Percentiles rank a stretch among this genome's conserved stretches.
These are phyloP conservation scores for Standfussiana lucernea DNA, from an alignment of 2,888 invertebrate species.

Conservation along the genomic window DNA sequence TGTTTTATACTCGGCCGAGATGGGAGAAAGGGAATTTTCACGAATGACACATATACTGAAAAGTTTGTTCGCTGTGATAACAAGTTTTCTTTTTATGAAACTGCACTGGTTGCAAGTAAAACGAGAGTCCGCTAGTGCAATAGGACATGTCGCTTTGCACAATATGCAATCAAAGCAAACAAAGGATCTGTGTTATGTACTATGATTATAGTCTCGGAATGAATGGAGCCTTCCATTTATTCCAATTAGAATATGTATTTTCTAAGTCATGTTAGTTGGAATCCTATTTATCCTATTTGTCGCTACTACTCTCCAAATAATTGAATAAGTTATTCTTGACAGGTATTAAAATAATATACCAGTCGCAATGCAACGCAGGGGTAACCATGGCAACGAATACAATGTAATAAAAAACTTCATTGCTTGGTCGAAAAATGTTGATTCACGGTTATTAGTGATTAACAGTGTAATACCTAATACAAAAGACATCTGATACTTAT, in stretches of 20 bases:
- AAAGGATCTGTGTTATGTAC: constrained; percentile 1
- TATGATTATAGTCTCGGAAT: not conserved
- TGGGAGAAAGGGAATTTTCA: constrained; percentile 73
- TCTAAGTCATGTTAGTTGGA: not conserved
- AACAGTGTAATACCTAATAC: not conserved
- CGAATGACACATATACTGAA: constrained; percentile 68
- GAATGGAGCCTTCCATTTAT: not conserved
- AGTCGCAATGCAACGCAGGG: not conserved
- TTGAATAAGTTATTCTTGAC: not conserved
- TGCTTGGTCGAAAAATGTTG: not conserved
- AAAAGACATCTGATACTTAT: not conserved
- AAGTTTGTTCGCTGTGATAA: constrained; percentile 62
- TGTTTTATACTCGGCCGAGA: constrained; percentile 81
- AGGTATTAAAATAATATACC: not conserved
- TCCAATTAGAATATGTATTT: not conserved
- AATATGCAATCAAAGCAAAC: too few relatives aligned
- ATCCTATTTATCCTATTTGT: not conserved
- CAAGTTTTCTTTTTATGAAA: constrained; percentile 47
- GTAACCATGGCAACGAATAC: not conserved
- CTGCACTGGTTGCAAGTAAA: constrained; percentile 30
- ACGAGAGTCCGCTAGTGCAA: constrained; percentile 17
- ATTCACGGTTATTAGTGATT: not conserved
- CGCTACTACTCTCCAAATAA: not conserved
- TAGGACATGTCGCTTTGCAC: not conserved
- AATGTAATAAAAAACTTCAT: not conserved